Evolutionary conservation across 2,888 invertebrate genomes (phyloP), one percentile per base, ranked within the genome.

Genomic region (Scaptomyza caliginosa): DNA sequence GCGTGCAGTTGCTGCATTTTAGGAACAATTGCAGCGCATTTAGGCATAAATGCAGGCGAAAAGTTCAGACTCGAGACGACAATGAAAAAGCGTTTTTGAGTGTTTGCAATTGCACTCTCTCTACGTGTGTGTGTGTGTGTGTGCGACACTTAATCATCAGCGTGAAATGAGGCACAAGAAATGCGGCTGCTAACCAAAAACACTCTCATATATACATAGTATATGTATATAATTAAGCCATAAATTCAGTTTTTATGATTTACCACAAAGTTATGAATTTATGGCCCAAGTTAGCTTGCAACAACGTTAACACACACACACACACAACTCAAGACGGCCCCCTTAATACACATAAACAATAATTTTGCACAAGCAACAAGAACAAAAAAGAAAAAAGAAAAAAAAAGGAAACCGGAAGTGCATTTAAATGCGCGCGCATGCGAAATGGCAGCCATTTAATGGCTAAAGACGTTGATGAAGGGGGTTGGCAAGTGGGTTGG

Each of bases 211-310:
- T 54, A 43, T 26, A 19, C 28, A 40, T 26, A 26, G 26, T 70
- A 48, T 75, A 71, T 76, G 59, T 73, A 83, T 88, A 78, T 88
- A 88, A 88, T 89, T 89, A 88, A 88, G 88, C 74, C 81, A 88
- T 88, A 89, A 88, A 88, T 89, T 88, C 72, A 67, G 82, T 75
- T 81, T 86, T 84, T 85, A 82, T 76, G 88, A 86, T 88, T 88
- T 87, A 87, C 67, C 80, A 84, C 88, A 89, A 89, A 79, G 89
- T 88, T 89, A 86, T 86, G 79, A 84, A 84, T 88, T 88, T 88
- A 86, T 88, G 68, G 84, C 67, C n/a, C 60, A 34, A 65, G 39
- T n/a, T n/a, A 24, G 51, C 65, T 32, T 32, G 68, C 77, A 74
- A 74, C 74, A 74, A 77, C 49, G 68, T 71, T 56, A 70, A n/a